These are phyloP conservation scores for Odocoileus virginianus DNA, from an alignment of 2,113 vertebrate species.

Conservation along the genomic window DNA sequence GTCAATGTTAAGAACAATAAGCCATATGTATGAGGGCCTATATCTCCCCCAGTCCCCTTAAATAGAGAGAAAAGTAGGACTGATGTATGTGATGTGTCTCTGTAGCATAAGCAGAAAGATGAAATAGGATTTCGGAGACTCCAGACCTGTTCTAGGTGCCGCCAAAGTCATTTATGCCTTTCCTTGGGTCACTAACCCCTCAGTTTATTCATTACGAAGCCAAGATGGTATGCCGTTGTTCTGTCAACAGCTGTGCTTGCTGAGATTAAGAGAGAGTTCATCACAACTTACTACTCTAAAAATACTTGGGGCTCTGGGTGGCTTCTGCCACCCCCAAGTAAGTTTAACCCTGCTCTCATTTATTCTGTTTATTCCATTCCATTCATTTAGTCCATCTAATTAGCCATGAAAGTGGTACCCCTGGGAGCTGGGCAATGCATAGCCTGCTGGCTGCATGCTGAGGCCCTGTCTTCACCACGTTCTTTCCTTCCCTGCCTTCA, in stretches of 20 bases:
- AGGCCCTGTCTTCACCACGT: neutral
- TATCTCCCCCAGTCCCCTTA: accelerated
- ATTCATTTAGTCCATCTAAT: neutral
- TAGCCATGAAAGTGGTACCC: neutral
- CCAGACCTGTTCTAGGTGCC: neutral
- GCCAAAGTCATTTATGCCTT: neutral
- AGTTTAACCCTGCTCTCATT: neutral
- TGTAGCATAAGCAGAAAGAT: neutral
- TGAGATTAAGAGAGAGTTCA: neutral
- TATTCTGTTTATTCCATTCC: neutral
- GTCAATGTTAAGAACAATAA: neutral
- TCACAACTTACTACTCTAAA: neutral
- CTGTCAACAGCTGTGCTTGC: neutral
- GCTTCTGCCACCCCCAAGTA: neutral
- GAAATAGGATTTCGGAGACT: neutral
- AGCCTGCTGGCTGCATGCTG: neutral
- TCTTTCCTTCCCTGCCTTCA: neutral
- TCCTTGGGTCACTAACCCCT: neutral
- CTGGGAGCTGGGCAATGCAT: neutral
- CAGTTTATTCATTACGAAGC: neutral
- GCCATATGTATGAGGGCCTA: accelerated
- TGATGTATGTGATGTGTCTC: neutral
- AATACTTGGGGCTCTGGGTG: neutral
- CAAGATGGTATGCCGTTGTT: neutral
- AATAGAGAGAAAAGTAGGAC: neutral